Percentiles rank a stretch among this genome's conserved stretches.
phyloP scores from a whole-genome alignment of 2,797 vertebrate species.

The Pelodytes ibericus region DNA sequence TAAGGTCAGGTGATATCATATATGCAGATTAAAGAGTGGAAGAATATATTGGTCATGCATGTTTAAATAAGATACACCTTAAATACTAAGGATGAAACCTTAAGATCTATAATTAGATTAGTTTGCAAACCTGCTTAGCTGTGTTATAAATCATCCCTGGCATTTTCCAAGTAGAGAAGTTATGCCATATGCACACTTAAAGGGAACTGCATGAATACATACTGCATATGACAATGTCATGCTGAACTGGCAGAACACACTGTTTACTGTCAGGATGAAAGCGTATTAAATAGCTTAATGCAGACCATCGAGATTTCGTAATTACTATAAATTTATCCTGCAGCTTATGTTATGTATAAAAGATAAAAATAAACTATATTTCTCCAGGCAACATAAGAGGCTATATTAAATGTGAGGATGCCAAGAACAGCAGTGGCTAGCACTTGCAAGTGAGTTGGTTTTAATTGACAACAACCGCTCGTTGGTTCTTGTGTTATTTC shows the following conservation, averaged over 20 bases:
- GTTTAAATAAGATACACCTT: background rate
- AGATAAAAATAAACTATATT: conserved; percentile 44
- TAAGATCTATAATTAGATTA: background rate
- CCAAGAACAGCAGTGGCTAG: conserved; percentile 18
- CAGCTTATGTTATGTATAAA: conserved; percentile 37
- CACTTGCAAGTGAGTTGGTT: conserved; percentile 26
- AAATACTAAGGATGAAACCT: background rate
- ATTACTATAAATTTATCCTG: conserved; percentile 37
- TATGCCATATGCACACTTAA: background rate
- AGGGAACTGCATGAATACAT: background rate
- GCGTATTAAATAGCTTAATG: conserved; percentile 22
- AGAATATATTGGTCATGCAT: no score
- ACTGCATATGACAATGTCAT: background rate
- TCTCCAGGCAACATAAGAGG: conserved; percentile 13
- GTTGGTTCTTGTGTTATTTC: conserved; percentile 30
- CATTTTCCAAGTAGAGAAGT: background rate
- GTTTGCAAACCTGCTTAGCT: background rate
- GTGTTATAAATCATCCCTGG: background rate
- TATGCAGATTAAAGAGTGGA: background rate
- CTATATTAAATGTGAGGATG: conserved; percentile 8
- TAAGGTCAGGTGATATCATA: background rate
- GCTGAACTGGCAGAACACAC: conserved; percentile 24
- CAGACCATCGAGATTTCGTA: conserved; percentile 27
- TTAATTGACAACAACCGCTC: conserved; percentile 34
- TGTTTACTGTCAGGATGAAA: conserved; percentile 10